Conservation (phyloP, 2,888 invertebrate genomes). For the Helicoverpa assulta region DNA sequence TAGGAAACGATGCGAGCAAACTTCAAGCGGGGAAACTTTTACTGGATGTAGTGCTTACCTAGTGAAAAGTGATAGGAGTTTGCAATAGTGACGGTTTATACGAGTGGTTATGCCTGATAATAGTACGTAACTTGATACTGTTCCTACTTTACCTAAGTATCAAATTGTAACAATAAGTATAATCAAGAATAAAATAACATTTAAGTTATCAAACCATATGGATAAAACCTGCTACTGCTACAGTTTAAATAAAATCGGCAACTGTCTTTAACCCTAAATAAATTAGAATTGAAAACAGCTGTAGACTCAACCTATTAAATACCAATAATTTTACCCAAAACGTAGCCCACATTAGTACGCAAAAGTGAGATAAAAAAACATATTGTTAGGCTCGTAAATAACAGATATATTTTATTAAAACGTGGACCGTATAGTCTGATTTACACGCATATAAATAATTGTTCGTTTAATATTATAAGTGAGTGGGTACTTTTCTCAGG, state of each 20-base stretch:
- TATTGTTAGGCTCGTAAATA: constrained; percentile 1
- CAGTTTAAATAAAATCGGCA: too few relatives aligned
- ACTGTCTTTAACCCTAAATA: not conserved
- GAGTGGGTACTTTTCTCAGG: constrained; percentile 57
- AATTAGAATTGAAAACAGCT: not conserved
- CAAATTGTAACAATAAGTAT: too few relatives aligned
- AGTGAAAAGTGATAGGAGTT: not conserved
- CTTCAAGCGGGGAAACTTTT: not conserved
- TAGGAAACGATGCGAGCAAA: not conserved
- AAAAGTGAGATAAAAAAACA: not conserved
- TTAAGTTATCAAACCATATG: too few relatives aligned
- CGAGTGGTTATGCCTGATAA: not conserved
- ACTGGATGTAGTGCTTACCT: not conserved
- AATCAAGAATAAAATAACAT: too few relatives aligned
- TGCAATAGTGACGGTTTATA: not conserved
- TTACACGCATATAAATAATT: constrained; percentile 41
- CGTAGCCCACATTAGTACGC: not conserved
- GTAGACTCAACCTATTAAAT: not conserved
- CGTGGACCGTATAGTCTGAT: constrained; percentile 18
- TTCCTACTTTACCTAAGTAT: too few relatives aligned
- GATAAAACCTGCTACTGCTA: too few relatives aligned
- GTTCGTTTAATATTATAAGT: constrained; percentile 51
- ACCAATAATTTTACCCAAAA: not conserved
- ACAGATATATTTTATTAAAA: constrained; percentile 5
- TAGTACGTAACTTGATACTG: too few relatives aligned